Evolutionary conservation across 2,797 vertebrate genomes (phyloP).

Genomic region (Menidia menidia): DNA sequence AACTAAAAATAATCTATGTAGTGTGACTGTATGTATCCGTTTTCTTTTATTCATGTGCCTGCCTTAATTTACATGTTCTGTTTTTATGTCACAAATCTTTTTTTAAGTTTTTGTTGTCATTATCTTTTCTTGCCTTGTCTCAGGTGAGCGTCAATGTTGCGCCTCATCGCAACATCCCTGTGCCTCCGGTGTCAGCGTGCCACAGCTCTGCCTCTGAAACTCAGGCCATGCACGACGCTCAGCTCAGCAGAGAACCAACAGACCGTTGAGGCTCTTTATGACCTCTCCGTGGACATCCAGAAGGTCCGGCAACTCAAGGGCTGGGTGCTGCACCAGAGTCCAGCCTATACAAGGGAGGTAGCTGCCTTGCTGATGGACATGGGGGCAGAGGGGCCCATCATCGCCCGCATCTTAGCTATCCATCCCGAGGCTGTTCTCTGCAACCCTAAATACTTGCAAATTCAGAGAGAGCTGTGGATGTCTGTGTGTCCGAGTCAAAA

Average conservation of each 20-base stretch:
- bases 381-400: conserved; percentile 79
- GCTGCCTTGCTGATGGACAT: conserved; percentile 84
- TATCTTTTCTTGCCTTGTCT: neutral
- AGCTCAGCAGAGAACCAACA: conserved; percentile 84
- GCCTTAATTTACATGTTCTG: neutral
- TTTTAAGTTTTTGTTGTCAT: conserved; percentile 12
- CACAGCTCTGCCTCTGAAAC: conserved; percentile 33
- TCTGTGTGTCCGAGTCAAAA: conserved; percentile 86
- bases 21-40: too few species aligned
- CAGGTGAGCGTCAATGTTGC: conserved; percentile 74
- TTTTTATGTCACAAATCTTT: too few species aligned
- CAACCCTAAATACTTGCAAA: conserved; percentile 81
- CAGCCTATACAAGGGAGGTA: conserved; percentile 86
- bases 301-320: conserved; percentile 89
- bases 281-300: conserved; percentile 88
- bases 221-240: conserved; percentile 53
- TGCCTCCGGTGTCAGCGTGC: conserved; percentile 59
- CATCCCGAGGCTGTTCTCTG: conserved; percentile 92
- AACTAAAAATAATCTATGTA: too few species aligned
- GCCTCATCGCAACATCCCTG: conserved; percentile 62
- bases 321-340: conserved; percentile 89
- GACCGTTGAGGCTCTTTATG: conserved; percentile 83
- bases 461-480: conserved; percentile 88
- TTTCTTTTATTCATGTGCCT: neutral
- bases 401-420: conserved; percentile 87